Evolutionary conservation across 2,113 vertebrate species (phyloP).

Genomic region (Puffinus mauretanicus): DNA sequence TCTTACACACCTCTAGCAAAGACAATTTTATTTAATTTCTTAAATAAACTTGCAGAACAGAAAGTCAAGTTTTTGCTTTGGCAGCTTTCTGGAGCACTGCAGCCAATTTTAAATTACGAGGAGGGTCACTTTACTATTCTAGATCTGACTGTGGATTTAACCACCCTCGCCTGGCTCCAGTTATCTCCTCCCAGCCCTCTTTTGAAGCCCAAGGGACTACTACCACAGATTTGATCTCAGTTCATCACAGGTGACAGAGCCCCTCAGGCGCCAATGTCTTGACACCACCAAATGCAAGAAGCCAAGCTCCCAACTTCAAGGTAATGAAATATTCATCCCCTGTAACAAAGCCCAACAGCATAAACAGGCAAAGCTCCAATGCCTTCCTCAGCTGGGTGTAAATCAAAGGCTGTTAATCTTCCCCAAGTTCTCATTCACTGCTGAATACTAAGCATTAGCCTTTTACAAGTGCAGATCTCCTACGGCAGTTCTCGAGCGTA

Average conservation of each 20-base stretch:
- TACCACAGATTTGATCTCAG: neutral
- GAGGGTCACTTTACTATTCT: neutral
- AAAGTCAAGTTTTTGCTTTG: neutral
- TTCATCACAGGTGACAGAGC: neutral
- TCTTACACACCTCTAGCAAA: neutral
- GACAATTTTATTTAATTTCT: neutral
- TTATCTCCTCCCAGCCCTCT: neutral
- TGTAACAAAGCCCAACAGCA: conserved; percentile 1
- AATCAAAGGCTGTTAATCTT: conserved; percentile 53
- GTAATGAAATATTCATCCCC: conserved; percentile 12
- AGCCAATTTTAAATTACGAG: neutral
- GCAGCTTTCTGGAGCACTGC: neutral
- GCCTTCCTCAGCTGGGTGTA: conserved; percentile 23
- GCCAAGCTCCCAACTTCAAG: neutral
- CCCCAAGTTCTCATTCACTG: neutral
- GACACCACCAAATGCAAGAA: neutral
- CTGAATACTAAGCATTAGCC: neutral
- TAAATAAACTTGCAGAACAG: neutral
- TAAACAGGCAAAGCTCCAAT: neutral
- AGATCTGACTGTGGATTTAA: neutral
- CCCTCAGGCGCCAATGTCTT: rapidly evolving
- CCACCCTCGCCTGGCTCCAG: neutral
- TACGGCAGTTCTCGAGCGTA: neutral
- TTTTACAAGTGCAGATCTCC: neutral
- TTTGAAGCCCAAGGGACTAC: neutral